Evolutionary conservation across 2,888 invertebrate species (phyloP).

Genomic region (Scotopteryx bipunctaria): DNA sequence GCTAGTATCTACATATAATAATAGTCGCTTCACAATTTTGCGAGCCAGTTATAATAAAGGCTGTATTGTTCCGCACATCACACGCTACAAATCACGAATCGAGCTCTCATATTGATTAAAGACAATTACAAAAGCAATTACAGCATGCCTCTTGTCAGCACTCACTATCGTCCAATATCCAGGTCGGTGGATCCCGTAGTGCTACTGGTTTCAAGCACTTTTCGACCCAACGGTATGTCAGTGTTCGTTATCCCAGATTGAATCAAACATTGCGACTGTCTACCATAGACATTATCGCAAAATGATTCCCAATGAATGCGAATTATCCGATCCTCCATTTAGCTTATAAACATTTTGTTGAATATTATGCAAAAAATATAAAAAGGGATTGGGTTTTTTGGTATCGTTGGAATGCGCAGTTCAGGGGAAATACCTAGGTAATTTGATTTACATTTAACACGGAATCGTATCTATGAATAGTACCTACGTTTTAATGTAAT

Average conservation of each 20-base stretch:
- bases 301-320: neutral
- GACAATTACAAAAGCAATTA: conserved; percentile 31
- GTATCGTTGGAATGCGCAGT: too few species aligned
- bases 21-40: too few species aligned
- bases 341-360: neutral
- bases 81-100: conserved; percentile 4
- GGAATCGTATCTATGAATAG: too few species aligned
- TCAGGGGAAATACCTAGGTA: too few species aligned
- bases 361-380: neutral
- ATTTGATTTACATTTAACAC: too few species aligned
- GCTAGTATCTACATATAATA: too few species aligned
- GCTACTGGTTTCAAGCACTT: conserved; percentile 15
- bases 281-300: neutral
- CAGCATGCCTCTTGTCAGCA: conserved; percentile 20
- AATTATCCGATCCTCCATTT: neutral
- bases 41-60: too few species aligned
- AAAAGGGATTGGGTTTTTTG: neutral
- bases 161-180: conserved; percentile 18
- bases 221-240: conserved; percentile 1
- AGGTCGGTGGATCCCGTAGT: conserved; percentile 9
- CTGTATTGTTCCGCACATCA: neutral
- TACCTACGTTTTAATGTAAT: too few species aligned
- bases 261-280: neutral
- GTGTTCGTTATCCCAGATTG: neutral
- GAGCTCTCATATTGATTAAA: conserved; percentile 20